Base-by-base conservation (phyloP, 2,888 invertebrate genomes). In the Ommatoiulus sabulosus region DNA sequence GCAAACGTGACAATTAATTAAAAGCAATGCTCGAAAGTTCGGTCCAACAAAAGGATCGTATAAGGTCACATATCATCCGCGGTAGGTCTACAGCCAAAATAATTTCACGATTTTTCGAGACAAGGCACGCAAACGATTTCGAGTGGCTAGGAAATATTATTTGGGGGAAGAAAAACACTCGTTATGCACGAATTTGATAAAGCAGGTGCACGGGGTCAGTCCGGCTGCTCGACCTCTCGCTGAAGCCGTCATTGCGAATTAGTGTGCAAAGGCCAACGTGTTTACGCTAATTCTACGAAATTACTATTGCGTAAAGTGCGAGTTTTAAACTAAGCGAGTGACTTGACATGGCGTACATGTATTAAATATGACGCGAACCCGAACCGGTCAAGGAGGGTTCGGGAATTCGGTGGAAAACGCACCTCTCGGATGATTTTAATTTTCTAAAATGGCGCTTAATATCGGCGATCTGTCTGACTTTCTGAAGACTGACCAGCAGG, bases 1-100 rank as follows among this genome's bases (percentile, higher is more conserved):
- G 80, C 80, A 80, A 80, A 80, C 80, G 80, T 80, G 80, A 80
- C 80, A 80, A 80, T 80, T 80, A 80, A 80, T 80, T 80, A 80
- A 63, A 24, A 35, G 80, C 80, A 80, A 24, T 20, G 20, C 15
- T 80, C 35, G 35, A 80, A 80, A 24, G 17, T 52, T 52, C 52
- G 17, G 15, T 17, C 10, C 52, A 52, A 52, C 52, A 52, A 24
- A 72, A 6, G 8, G 63, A 20, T 7, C 20, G 5, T 6, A 20
- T 72, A 6, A 24, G 72, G 72, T 72, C 24, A 12, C 72, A 72
- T 72, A 72, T 72, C 72, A 72, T 72, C 24, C 24, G 24, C 24
- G 10, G 80, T 35, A 80, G 80, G 80, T 80, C 12, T 52, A 52
- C 12, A 80, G 24, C 80, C 15, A 35, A 1, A 12, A 8, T 12